These are phyloP conservation scores for Conus betulinus DNA, from an alignment of 1,140 invertebrate genomes.

Conservation along the genomic window DNA sequence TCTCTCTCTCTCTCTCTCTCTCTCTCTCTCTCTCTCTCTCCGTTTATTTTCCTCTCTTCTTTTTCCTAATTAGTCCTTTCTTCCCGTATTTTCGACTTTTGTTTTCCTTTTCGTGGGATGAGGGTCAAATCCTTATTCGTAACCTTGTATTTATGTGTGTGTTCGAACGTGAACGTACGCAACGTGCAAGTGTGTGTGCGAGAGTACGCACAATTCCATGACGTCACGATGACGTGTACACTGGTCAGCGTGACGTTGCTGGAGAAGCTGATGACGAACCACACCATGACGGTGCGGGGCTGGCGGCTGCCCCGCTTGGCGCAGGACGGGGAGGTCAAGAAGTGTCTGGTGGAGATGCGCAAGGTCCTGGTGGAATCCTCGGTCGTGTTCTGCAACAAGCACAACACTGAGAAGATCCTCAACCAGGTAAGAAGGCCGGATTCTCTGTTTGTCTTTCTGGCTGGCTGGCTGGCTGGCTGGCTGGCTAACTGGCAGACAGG, in stretches of 20 bases:
- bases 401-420: constrained; percentile 47
- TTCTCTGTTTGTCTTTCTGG: not conserved
- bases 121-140: not conserved
- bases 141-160: not conserved
- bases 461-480: not conserved
- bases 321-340: constrained; percentile 48
- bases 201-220: no score
- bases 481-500: not conserved
- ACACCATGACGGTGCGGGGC: constrained; percentile 63
- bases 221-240: no score
- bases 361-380: constrained; percentile 64
- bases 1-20: no score
- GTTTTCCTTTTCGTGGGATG: no score
- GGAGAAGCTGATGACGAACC: constrained; percentile 65
- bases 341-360: constrained; percentile 67
- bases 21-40: no score
- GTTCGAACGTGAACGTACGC: no score
- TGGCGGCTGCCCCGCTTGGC: constrained; percentile 57
- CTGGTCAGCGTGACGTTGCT: constrained; percentile 56
- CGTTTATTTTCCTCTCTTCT: no score
- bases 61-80: no score
- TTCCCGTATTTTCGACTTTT: no score
- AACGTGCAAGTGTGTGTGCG: no score
- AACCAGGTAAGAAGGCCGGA: not conserved
- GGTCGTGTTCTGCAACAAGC: constrained; percentile 61